These are phyloP conservation scores for Hesperophylax magnus DNA, from an alignment of 1,140 invertebrate species.

Conservation along the genomic window DNA sequence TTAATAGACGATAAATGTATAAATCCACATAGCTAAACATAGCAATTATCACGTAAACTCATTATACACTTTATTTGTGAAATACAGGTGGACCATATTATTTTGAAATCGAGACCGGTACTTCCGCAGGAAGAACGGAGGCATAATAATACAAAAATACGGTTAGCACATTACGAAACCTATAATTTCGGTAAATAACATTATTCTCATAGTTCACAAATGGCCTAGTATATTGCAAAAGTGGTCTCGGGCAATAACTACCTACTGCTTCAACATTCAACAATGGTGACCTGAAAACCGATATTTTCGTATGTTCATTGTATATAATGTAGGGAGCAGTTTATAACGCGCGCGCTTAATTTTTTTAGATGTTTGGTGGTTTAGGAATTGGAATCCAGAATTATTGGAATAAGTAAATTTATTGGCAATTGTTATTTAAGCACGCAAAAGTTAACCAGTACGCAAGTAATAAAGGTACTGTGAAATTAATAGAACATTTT, in stretches of 20 bases:
- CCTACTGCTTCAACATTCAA: not conserved
- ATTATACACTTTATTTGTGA: too few relatives aligned
- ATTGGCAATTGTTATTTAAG: conserved; percentile 8
- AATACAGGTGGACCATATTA: too few relatives aligned
- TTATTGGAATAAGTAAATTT: conserved; percentile 17
- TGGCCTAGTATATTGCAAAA: not conserved
- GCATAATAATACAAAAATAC: too few relatives aligned
- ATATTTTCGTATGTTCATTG: not conserved
- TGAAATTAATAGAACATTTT: too few relatives aligned
- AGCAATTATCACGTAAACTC: too few relatives aligned
- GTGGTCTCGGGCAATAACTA: not conserved
- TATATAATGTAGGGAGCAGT: not conserved
- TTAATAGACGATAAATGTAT: too few relatives aligned
- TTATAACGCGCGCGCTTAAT: not conserved
- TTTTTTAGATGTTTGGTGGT: not conserved
- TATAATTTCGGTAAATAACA: conserved; percentile 17
- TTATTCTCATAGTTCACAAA: not conserved
- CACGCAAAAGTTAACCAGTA: not conserved
- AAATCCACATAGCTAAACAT: too few relatives aligned
- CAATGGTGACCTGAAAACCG: conserved; percentile 7
- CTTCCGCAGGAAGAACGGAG: too few relatives aligned
- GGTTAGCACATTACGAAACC: conserved; percentile 8
- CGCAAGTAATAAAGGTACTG: too few relatives aligned
- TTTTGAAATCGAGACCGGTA: too few relatives aligned
- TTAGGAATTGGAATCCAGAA: not conserved